These are phyloP conservation scores for Coluber constrictor DNA, from an alignment of 2,797 vertebrate genomes.

Conservation along the genomic window DNA sequence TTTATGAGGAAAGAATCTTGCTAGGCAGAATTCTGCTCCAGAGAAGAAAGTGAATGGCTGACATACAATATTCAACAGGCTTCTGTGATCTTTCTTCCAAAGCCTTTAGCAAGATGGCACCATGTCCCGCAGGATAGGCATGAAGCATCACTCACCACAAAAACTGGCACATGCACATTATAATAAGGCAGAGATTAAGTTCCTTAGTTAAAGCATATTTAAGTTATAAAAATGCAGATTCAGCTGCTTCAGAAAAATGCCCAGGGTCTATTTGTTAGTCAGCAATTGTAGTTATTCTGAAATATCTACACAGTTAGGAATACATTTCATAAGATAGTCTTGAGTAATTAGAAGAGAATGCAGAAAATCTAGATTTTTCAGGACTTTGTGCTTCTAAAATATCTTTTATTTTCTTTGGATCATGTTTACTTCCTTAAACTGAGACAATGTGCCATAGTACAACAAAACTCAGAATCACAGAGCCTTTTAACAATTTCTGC, in stretches of 20 bases:
- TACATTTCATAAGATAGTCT: background rate
- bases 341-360: background rate
- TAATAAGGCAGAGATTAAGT: background rate
- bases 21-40: background rate
- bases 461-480: background rate
- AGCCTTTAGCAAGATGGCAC: background rate
- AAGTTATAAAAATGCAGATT: background rate
- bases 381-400: background rate
- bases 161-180: background rate
- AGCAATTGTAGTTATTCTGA: background rate
- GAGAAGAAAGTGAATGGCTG: background rate
- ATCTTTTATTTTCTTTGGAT: background rate
- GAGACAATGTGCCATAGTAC: background rate
- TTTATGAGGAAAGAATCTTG: background rate
- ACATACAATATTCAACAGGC: background rate
- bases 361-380: background rate
- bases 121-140: background rate
- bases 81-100: background rate
- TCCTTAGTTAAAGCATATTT: background rate
- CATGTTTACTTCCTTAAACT: background rate
- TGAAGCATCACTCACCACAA: background rate
- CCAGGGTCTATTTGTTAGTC: background rate
- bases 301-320: background rate
- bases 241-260: background rate
- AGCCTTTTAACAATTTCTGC: background rate